Evolutionary conservation across 2,888 invertebrate genomes (phyloP), one percentile per base, ranked within the genome.

Genomic region (Zele albiditarsus): DNA sequence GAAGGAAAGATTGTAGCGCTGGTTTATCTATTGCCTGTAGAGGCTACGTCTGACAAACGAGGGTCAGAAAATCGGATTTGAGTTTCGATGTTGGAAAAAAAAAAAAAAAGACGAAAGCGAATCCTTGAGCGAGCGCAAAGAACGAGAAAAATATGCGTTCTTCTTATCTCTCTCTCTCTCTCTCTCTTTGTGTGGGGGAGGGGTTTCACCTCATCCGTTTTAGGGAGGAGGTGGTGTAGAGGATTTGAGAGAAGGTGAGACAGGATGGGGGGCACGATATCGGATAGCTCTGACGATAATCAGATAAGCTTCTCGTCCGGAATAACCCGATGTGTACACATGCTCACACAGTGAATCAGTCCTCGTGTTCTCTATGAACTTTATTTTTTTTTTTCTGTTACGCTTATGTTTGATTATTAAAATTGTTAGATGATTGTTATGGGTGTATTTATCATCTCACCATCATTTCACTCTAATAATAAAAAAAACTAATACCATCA

Each of bases 221-320:
- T 31, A 38, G 8, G 38, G 10, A 12, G 38, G 38, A 12, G 38
- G 3, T 12, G 71, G 27, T n/a, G 14, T 33, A 33, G 28, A 27
- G 38, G 20, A 33, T 38, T 38, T 38, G 2, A 49, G 33, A 8
- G 25, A 58, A 14, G 42, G 33, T 25, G 42, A 25, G 60, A n/a
- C n/a, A 68, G 66, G 60, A 38, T 8, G 58, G 66, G 28, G 73
- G 42, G 20, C 66, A 57, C 27, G 42, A 38, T 75, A 74, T 78
- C 75, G 71, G 78, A 78, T 75, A 70, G 76, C 66, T 63, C 68
- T 23, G 42, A 67, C 46, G 66, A 73, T 75, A 77, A 78, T 80
- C 77, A 78, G 80, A 80, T 80, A 77, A 80, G 70, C 67, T 60
- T 46, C 60, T 65, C 63, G 28, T 31, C 49, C 23, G 60, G 42